A percentile compares a stretch with the other conserved stretches of the same genome.
These are phyloP conservation scores for Helicolenus hilgendorfi DNA, from an alignment of 2,797 vertebrate genomes.

Conservation along the genomic window DNA sequence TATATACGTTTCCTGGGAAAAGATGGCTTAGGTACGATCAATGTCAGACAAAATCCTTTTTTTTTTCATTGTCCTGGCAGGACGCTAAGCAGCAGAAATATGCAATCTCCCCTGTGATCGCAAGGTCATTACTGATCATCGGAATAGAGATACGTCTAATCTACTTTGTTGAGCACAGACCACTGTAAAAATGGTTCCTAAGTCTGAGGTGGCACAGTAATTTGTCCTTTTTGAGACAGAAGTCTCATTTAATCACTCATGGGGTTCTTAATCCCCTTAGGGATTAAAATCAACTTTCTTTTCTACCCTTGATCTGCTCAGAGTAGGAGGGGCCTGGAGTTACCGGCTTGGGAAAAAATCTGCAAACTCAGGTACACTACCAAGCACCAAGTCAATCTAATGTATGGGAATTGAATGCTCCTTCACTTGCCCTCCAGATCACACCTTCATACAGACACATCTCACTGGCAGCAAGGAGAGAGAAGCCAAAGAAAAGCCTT, in stretches of 20 bases:
- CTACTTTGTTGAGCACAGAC: conserved; percentile 62
- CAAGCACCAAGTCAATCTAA: conserved; percentile 56
- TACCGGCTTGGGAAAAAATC: conserved; percentile 73
- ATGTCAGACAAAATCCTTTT: conserved; percentile 47
- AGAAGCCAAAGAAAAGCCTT: conserved; percentile 22
- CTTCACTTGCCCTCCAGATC: conserved; percentile 41
- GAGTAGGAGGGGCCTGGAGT: conserved; percentile 43
- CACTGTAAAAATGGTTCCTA: conserved; percentile 78
- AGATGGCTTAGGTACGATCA: conserved; percentile 5
- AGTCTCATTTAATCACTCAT: conserved; percentile 83
- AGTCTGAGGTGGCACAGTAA: conserved; percentile 80
- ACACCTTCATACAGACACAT: conserved; percentile 20
- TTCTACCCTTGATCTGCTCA: conserved; percentile 77
- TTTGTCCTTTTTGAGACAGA: conserved; percentile 78
- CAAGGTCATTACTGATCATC: conserved; percentile 59
- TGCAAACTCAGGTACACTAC: conserved; percentile 64
- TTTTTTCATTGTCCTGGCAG: conserved; percentile 27
- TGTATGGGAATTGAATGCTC: conserved; percentile 75
- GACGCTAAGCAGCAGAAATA: conserved; percentile 70
- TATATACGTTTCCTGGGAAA: conserved; percentile 58
- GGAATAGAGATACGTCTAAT: conserved; percentile 71
- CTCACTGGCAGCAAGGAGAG: conserved; percentile 24
- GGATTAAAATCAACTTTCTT: conserved; percentile 84
- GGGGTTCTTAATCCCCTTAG: conserved; percentile 78
- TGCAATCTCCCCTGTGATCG: conserved; percentile 60